phyloP scores from a whole-genome alignment of 2,113 vertebrate species.

The Perognathus longimembris region DNA sequence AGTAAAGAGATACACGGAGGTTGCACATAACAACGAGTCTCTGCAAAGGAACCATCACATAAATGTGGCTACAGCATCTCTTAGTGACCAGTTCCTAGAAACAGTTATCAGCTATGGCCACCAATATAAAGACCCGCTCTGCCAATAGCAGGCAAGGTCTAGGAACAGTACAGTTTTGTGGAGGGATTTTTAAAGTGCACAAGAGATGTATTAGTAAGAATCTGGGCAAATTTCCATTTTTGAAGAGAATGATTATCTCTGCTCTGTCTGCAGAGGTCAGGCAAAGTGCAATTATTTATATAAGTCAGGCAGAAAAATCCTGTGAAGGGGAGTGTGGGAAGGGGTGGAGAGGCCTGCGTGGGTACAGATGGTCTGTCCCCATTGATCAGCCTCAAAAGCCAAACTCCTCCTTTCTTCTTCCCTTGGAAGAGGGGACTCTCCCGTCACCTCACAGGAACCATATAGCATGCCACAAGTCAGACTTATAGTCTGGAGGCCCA shows the following conservation, averaged over 20 bases:
- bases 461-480: not conserved
- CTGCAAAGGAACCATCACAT: conserved; percentile 75
- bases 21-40: conserved; percentile 63
- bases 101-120: not conserved
- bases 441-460: not conserved
- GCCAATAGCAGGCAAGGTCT: not conserved
- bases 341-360: not conserved
- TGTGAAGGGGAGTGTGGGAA: not conserved
- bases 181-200: conserved; percentile 5
- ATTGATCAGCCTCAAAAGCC: not conserved
- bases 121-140: conserved; percentile 49
- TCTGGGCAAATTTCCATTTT: not conserved
- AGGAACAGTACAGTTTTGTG: not conserved
- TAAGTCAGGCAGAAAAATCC: conserved; percentile 11
- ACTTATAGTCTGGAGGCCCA: rapidly evolving
- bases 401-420: not conserved
- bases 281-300: conserved; percentile 19
- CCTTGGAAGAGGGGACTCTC: not conserved
- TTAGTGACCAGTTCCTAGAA: not conserved
- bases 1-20: conserved; percentile 81
- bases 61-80: conserved; percentile 48
- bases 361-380: conserved; percentile 17
- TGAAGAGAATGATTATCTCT: conserved; percentile 2
- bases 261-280: not conserved
- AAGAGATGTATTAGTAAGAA: not conserved